Percentiles rank a stretch among this genome's conserved stretches.
phyloP scores from a whole-genome alignment of 2,888 invertebrate genomes.

The Torymus texanus region DNA sequence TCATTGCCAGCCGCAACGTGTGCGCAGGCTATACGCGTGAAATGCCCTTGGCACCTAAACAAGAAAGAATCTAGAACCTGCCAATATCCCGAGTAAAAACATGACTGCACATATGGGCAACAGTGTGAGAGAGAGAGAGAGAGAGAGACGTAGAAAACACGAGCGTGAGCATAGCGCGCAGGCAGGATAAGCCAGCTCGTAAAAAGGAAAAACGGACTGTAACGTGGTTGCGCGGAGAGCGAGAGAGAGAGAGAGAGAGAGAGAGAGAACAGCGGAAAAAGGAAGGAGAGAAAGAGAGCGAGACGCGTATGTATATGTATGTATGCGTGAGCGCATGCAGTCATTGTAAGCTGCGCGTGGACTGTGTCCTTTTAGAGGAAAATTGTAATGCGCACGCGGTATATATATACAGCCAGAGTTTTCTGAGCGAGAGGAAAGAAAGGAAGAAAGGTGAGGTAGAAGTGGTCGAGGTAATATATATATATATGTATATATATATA shows the following conservation, averaged over 20 bases:
- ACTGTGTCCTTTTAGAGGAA: no score
- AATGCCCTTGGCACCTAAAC: slow-evolving; percentile 21
- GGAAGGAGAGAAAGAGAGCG: slow-evolving; percentile 37
- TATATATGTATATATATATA: no score
- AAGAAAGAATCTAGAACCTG: slow-evolving; percentile 14
- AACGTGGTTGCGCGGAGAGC: no score
- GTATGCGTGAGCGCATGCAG: no score
- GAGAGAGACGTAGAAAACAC: neutral
- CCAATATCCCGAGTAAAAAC: slow-evolving; percentile 22
- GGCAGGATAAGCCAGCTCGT: slow-evolving; percentile 32
- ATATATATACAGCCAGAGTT: no score
- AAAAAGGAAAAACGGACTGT: slow-evolving; percentile 9
- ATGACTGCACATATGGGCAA: no score
- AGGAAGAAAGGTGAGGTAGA: no score
- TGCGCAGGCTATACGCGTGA: neutral
- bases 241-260: neutral
- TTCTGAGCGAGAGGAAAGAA: no score
- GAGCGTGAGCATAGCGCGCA: neutral
- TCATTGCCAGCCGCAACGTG: slow-evolving; percentile 1
- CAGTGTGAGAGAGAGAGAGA: no score
- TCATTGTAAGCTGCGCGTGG: no score
- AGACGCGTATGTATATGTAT: neutral
- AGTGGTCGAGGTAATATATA: no score
- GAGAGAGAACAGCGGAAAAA: slow-evolving; percentile 9
- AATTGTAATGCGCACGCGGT: no score